Percentiles rank a stretch among this genome's conserved stretches.
These are phyloP conservation scores for Odontesthes bonariensis DNA, from an alignment of 2,113 vertebrate genomes.

Conservation along the genomic window DNA sequence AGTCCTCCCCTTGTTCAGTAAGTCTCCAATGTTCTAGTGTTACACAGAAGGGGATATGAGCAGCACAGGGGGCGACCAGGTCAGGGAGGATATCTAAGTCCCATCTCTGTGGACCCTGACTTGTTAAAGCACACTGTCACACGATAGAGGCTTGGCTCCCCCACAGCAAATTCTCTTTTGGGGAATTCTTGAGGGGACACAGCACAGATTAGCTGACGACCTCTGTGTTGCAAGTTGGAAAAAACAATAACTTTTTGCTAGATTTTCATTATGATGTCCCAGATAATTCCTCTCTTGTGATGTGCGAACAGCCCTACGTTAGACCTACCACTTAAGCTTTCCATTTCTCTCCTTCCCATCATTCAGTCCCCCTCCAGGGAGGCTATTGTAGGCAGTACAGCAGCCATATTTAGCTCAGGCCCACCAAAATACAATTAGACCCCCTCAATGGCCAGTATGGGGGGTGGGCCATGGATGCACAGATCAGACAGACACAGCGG, in stretches of 20 bases:
- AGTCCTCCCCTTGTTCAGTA: slow-evolving; percentile 36
- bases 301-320: slow-evolving; percentile 19
- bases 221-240: slow-evolving; percentile 2
- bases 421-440: slow-evolving; percentile 86
- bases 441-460: slow-evolving; percentile 65
- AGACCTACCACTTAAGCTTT: slow-evolving; percentile 17
- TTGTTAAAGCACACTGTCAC: slow-evolving; percentile 70
- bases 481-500: slow-evolving; percentile 52
- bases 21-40: slow-evolving; percentile 57
- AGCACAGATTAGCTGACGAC: slow-evolving; percentile 13
- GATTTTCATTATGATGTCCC: background rate
- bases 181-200: background rate
- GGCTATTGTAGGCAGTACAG: slow-evolving; percentile 78
- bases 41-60: slow-evolving; percentile 49
- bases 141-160: background rate
- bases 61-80: slow-evolving; percentile 1
- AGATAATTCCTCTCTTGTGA: slow-evolving; percentile 6
- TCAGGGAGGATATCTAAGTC: slow-evolving; percentile 34
- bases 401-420: slow-evolving; percentile 79
- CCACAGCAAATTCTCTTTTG: background rate
- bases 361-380: slow-evolving; percentile 41
- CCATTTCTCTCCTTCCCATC: slow-evolving; percentile 36
- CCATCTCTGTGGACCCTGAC: slow-evolving; percentile 58
- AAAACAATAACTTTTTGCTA: slow-evolving; percentile 4
- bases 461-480: background rate